Evolutionary conservation across 2,797 vertebrate species (phyloP).

Genomic region (Hypotaenidia philippensis): DNA sequence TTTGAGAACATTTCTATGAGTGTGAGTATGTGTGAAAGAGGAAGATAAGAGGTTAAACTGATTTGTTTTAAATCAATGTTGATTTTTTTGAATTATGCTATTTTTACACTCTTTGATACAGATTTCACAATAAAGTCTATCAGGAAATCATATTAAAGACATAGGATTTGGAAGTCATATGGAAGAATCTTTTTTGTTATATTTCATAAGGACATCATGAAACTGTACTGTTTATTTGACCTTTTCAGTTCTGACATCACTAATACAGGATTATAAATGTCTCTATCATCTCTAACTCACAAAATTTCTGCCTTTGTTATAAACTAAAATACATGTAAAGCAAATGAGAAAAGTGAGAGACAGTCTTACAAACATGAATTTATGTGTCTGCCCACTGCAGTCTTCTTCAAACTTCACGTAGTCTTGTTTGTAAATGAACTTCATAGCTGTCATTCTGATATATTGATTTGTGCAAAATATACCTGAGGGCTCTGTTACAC

Average conservation of each 20-base stretch:
- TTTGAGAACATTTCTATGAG: neutral
- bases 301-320: neutral
- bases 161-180: neutral
- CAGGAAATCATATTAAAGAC: neutral
- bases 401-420: neutral
- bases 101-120: neutral
- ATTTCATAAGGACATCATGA: neutral
- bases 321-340: neutral
- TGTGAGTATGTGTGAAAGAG: accelerated
- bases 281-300: neutral
- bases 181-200: neutral
- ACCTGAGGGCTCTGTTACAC: neutral
- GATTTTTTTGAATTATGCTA: neutral
- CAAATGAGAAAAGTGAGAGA: neutral
- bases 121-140: neutral
- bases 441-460: constrained; percentile 16
- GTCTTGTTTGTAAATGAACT: neutral
- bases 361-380: neutral
- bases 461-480: constrained; percentile 25
- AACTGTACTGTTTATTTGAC: neutral
- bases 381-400: neutral
- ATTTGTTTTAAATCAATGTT: neutral
- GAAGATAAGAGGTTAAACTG: neutral
- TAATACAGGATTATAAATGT: neutral
- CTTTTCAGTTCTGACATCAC: neutral